Conservation (phyloP, 2,113 vertebrate genomes). For the Pygoscelis antarcticus region DNA sequence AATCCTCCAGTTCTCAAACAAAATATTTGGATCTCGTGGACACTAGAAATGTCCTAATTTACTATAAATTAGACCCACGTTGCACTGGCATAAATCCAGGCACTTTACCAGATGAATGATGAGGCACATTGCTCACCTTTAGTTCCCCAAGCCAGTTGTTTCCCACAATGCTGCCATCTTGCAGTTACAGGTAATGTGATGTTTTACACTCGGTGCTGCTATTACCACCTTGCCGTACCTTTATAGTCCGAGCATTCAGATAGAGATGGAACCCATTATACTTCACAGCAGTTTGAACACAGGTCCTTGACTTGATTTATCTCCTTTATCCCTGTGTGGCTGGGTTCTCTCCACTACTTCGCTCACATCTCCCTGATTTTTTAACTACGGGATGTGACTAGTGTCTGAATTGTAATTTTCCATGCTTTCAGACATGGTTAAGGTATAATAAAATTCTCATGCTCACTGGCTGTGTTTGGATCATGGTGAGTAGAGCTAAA, state of each 20-base stretch:
- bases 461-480: neutral
- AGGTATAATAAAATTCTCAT: conserved; percentile 18
- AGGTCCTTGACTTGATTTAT: conserved; percentile 55
- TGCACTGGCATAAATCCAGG: neutral
- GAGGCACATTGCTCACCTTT: neutral
- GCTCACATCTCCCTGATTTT: conserved; percentile 5
- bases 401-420: conserved; percentile 41
- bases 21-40: neutral
- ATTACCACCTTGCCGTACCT: neutral
- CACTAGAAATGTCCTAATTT: neutral
- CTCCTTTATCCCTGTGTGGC: neutral
- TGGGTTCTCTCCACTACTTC: conserved; percentile 11
- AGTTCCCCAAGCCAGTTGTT: neutral
- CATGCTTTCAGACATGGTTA: conserved; percentile 30
- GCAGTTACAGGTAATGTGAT: neutral
- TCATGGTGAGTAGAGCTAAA: conserved; percentile 30
- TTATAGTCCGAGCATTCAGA: neutral
- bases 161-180: neutral
- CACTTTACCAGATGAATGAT: neutral
- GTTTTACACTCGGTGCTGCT: neutral
- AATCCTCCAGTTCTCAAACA: neutral
- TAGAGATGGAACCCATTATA: conserved; percentile 40
- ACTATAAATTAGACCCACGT: neutral
- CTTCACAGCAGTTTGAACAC: conserved; percentile 51
- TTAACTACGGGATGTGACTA: neutral